A percentile compares a stretch with the other conserved stretches of the same genome.
phyloP scores from a whole-genome alignment of 2,113 vertebrate species.

The Lonchura striata region DNA sequence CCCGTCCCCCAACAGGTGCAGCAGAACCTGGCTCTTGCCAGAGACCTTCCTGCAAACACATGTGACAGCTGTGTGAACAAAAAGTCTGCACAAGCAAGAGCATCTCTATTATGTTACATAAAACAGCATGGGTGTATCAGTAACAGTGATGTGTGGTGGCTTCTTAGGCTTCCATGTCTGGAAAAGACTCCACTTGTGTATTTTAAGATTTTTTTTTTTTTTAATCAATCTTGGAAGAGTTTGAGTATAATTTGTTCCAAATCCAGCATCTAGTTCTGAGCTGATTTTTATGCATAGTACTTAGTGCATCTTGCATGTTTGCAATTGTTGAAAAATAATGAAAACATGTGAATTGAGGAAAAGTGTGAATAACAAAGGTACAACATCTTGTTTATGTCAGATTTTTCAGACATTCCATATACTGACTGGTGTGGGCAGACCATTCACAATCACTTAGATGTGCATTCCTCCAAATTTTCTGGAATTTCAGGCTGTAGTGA shows the following conservation, averaged over 20 bases:
- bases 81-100: fast-evolving
- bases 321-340: not conserved
- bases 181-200: not conserved
- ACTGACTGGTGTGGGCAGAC: slow-evolving; percentile 90
- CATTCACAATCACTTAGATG: slow-evolving; percentile 90
- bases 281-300: not conserved
- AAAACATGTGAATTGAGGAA: not conserved
- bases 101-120: not conserved
- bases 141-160: not conserved
- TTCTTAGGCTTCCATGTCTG: not conserved
- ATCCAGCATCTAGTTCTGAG: not conserved
- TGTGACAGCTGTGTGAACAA: not conserved
- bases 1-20: no score
- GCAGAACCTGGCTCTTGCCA: not conserved
- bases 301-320: not conserved
- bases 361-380: not conserved
- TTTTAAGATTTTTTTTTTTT: not conserved
- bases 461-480: slow-evolving; percentile 91
- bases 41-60: not conserved
- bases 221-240: not conserved
- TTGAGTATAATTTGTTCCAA: not conserved
- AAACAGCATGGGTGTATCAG: fast-evolving
- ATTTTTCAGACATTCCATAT: slow-evolving; percentile 90
- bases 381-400: slow-evolving; percentile 68
- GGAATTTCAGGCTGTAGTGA: slow-evolving; percentile 96